phyloP scores from a whole-genome alignment of 2,113 vertebrate species.

The Heterotis niloticus region DNA sequence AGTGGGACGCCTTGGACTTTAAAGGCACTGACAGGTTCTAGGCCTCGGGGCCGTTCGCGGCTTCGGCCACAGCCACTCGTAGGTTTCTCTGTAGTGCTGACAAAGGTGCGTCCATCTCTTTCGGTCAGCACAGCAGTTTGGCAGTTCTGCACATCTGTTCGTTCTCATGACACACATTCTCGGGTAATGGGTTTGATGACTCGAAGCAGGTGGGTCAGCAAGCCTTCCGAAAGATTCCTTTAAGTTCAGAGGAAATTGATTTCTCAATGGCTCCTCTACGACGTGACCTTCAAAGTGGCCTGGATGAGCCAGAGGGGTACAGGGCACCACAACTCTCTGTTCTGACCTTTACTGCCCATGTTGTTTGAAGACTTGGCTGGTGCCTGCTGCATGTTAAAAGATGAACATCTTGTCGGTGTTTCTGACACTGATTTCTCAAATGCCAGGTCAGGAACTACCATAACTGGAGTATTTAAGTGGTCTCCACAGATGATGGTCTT shows the following conservation, averaged over 20 bases:
- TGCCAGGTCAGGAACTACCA: not conserved
- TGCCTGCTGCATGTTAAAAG: not conserved
- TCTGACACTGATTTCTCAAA: not conserved
- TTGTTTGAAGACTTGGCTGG: conserved; percentile 33
- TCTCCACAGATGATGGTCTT: not conserved
- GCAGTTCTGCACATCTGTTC: conserved; percentile 34
- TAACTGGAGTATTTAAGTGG: not conserved
- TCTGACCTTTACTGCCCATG: conserved; percentile 39
- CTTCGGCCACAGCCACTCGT: conserved; percentile 7
- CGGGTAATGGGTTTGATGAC: conserved; percentile 44
- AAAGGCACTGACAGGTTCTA: conserved; percentile 24
- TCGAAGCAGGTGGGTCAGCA: conserved; percentile 62
- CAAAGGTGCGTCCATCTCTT: conserved; percentile 12
- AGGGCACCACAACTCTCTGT: conserved; percentile 36
- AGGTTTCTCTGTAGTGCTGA: conserved; percentile 20
- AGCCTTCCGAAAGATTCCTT: conserved; percentile 53
- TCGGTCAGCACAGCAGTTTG: conserved; percentile 33
- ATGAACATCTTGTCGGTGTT: not conserved
- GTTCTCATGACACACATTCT: conserved; percentile 34
- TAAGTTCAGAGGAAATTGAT: conserved; percentile 56
- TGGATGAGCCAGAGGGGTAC: conserved; percentile 22
- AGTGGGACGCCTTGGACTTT: not conserved
- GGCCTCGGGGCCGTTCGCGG: not conserved
- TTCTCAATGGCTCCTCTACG: conserved; percentile 42
- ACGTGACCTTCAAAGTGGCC: conserved; percentile 51